Conservation (phyloP, 2,888 invertebrate genomes). For the Acanthoscelides obtectus region DNA sequence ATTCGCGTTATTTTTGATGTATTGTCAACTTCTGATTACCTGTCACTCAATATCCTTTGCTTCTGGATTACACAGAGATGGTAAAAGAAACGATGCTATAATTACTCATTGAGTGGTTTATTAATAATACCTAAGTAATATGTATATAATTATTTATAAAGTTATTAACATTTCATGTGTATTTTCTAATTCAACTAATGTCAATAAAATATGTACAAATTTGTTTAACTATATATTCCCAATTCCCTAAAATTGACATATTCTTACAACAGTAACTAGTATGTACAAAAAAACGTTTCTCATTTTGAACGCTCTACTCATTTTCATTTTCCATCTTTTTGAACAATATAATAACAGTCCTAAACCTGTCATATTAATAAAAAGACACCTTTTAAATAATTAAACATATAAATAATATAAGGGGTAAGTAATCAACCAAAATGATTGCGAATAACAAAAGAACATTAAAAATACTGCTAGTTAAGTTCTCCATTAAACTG, state of each 20-base stretch:
- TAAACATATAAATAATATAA: constrained; percentile 37
- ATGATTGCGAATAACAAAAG: neutral
- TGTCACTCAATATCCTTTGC: too few relatives aligned
- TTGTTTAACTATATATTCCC: constrained; percentile 52
- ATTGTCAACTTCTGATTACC: too few relatives aligned
- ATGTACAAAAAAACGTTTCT: constrained; percentile 21
- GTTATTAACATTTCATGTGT: constrained; percentile 51
- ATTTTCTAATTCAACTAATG: constrained; percentile 51
- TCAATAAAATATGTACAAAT: constrained; percentile 57
- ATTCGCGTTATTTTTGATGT: too few relatives aligned
- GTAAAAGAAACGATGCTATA: neutral
- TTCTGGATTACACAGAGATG: too few relatives aligned
- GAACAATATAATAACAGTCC: constrained; percentile 43
- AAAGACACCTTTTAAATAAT: constrained; percentile 40
- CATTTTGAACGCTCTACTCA: constrained; percentile 12
- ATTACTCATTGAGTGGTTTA: constrained; percentile 44
- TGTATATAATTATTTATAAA: constrained; percentile 51
- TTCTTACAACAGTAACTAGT: constrained; percentile 57
- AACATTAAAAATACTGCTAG: constrained; percentile 25
- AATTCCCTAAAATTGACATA: constrained; percentile 69
- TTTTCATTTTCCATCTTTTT: constrained; percentile 18
- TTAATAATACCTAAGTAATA: constrained; percentile 50
- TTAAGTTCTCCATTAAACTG: constrained; percentile 8
- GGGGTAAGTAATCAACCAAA: constrained; percentile 28
- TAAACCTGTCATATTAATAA: constrained; percentile 36